phyloP scores from a whole-genome alignment of 1,140 invertebrate genomes.

The Eupristina koningsbergeri region DNA sequence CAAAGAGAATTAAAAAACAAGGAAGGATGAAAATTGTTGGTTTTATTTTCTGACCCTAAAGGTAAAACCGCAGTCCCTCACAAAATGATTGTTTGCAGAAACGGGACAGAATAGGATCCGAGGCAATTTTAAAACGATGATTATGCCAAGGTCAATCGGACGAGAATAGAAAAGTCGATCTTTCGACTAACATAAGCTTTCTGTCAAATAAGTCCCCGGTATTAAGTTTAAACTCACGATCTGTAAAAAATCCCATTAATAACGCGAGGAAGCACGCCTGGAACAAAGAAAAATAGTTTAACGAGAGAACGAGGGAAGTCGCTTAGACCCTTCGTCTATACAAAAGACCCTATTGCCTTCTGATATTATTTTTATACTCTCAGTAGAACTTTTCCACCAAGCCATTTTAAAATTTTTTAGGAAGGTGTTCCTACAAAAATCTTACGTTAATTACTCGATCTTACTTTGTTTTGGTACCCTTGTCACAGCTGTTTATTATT shows the following conservation, averaged over 20 bases:
- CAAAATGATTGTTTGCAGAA: too few relatives aligned
- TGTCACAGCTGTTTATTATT: too few relatives aligned
- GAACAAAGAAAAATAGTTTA: conserved; percentile 23
- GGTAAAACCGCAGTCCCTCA: too few relatives aligned
- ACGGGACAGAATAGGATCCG: too few relatives aligned
- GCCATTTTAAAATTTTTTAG: too few relatives aligned
- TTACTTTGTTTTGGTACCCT: too few relatives aligned
- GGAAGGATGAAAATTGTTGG: too few relatives aligned
- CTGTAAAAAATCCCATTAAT: conserved; percentile 11
- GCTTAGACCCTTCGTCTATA: neutral
- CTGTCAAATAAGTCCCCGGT: neutral
- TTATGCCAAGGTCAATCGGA: neutral
- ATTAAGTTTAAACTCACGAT: neutral
- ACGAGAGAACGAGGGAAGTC: neutral
- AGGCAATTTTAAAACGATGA: neutral
- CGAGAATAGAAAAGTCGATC: conserved; percentile 17
- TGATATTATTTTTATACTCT: neutral
- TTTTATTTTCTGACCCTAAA: too few relatives aligned
- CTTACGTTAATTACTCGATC: too few relatives aligned
- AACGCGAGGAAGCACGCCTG: neutral
- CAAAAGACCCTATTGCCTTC: neutral
- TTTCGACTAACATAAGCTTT: neutral
- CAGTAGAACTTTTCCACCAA: neutral
- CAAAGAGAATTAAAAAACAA: too few relatives aligned
- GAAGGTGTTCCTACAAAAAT: too few relatives aligned